Base-by-base conservation (phyloP, 2,888 invertebrate species). In the Pseudococcus viburni region DNA sequence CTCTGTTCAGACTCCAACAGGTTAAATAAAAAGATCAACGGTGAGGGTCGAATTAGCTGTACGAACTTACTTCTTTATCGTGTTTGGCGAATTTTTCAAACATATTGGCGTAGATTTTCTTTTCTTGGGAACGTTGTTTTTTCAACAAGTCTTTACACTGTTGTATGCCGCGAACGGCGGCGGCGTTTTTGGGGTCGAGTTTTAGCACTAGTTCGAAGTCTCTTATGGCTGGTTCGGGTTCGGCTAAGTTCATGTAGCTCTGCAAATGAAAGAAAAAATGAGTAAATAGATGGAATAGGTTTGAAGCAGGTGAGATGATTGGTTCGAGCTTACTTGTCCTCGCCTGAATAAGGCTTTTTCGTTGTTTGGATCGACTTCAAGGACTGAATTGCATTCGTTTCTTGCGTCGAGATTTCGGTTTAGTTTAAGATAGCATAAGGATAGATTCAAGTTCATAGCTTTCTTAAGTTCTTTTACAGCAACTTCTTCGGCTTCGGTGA, bases 91-190 rank as follows among this genome's bases (percentile, higher is more conserved):
- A 96, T 92, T 97, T 98, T 90, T 97, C 95, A 92, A 99, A 99
- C 97, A 99, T 98, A 92, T 97, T 97, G 17, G 96, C 96, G 92
- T 97, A 99, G 55, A 97, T 93, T 91, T 95, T 94, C 93, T 96
- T 97, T 92, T 98, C 98, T 89, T 94, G 95, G 88, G 94, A 94
- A 90, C 95, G 93, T 90, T 96, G 95, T 90, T 96, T 94, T 91
- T 95, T 95, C 22, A 98, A 93, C 89, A 94, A 93, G 89, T 94
- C 93, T 89, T 94, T 94, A 92, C 97, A 97, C 86, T 95, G 91
- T 9, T 92, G 91, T 59, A 97, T 92, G 91, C 97, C 96, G 91
- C 95, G 95, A 55, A 94, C 93, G 0, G 98, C 98, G n/a, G 97
- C 97, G 93, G 93, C 96, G 92, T 99, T 99, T 88, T 94, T 94